Conservation (phyloP, 2,888 invertebrate species). For the Orthonychiurus folsomi region DNA sequence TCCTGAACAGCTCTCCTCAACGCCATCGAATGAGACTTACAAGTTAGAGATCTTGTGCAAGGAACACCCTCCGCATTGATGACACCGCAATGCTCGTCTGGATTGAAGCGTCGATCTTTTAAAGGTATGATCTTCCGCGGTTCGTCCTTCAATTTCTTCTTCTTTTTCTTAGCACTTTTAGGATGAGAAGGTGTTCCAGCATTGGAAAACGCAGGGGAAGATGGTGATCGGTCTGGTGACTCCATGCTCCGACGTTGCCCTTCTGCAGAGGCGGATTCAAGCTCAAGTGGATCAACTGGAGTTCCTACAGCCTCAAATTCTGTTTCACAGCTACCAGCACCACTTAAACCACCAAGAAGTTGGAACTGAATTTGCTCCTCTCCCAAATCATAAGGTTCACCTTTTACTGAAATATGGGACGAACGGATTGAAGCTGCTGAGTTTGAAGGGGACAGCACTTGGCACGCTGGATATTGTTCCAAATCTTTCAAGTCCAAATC, state of each 20-base stretch:
- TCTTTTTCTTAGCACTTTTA: background rate
- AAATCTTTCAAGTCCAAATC: no score
- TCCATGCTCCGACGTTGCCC: background rate
- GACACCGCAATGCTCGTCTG: constrained; percentile 75
- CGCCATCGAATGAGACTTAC: constrained; percentile 56
- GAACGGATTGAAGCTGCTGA: background rate
- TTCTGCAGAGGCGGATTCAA: no score
- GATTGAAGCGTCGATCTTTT: constrained; percentile 61
- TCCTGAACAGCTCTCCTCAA: constrained; percentile 61
- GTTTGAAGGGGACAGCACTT: background rate
- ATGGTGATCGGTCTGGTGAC: no score
- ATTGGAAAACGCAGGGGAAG: no score
- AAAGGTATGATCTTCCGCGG: constrained; percentile 39
- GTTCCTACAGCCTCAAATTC: no score
- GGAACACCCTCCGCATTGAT: constrained; percentile 56
- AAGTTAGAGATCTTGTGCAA: constrained; percentile 69
- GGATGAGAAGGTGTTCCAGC: background rate
- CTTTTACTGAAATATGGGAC: no score
- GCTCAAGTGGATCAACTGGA: background rate
- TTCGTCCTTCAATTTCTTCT: constrained; percentile 44
- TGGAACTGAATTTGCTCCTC: background rate
- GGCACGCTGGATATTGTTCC: background rate
- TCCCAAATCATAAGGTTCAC: background rate
- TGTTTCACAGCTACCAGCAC: no score
- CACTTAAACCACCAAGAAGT: background rate